Evolutionary conservation across 1,140 invertebrate species (phyloP), one percentile per base, ranked within the genome.

Genomic region (Trachymyrmex septentrionalis): DNA sequence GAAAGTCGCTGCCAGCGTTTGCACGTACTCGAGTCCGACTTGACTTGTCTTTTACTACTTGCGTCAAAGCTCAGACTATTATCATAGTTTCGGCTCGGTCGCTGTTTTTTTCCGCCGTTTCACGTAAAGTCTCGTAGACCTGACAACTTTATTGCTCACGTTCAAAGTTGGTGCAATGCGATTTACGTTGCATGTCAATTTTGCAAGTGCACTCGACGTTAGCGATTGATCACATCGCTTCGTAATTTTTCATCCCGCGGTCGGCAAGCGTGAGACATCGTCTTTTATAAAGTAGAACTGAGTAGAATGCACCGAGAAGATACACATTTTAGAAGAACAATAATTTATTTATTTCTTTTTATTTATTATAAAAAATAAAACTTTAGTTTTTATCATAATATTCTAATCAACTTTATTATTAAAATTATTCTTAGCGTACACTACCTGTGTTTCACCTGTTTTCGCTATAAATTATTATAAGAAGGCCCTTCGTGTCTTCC

Each of bases 201-300:
- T 82, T 82, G 21, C 53, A 82, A 53, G 24, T 38, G 69, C 67
- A 55, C 66, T 24, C 21, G 64, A 19, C 21, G 21, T 82, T 59
- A 67, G 12, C 80, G 80, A 82, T 82, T 72, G 80, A 73, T 82
- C 66, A 61, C 67, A 44, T 7, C 7, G 24, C 53, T 27, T 44
- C 48, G 80, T 24, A 82, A 59, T 82, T 82, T 82, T 82, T 82
- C 69, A 82, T 82, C 34, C 14, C 7, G 53, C 66, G 34, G 2
- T 34, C 53, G 21, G 21, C 57, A 48, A 38, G n/a, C 10, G 48
- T 55, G n/a, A 67, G 44, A 59, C 21, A 19, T 82, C 21, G 34
- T 72, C 6, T 72, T 48, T 82, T 72, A 59, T 30, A 27, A 72
- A 61, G 12, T 27, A 72, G 66, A 72, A 59, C 24, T 12, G 19